Evolutionary conservation across 2,888 invertebrate species (phyloP).

Genomic region (Hydropsyche betteni): DNA sequence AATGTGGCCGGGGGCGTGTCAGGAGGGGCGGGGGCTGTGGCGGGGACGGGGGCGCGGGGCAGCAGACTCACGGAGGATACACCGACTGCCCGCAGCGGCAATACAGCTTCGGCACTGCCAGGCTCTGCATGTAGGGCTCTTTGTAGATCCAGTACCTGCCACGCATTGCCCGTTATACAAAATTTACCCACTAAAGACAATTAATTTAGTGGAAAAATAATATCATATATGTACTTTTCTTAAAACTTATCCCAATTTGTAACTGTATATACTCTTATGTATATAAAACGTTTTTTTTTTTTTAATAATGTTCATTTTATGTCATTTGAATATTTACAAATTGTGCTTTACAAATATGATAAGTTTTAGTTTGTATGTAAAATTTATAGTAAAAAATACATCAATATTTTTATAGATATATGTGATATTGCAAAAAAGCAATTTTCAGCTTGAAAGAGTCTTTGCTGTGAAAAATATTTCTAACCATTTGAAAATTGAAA

Average conservation of each 20-base stretch:
- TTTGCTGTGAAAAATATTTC: too few species aligned
- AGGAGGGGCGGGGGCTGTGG: slow-evolving; percentile 57
- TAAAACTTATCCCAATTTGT: slow-evolving; percentile 25
- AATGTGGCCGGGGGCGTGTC: slow-evolving; percentile 66
- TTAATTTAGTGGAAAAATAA: neutral
- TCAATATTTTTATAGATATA: too few species aligned
- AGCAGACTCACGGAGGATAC: slow-evolving; percentile 57
- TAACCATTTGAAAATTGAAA: too few species aligned
- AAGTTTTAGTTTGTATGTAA: slow-evolving; percentile 4
- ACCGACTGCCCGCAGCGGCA: slow-evolving; percentile 63
- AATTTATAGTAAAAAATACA: too few species aligned
- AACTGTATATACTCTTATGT: neutral
- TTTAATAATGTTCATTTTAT: neutral
- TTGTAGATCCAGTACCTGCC: slow-evolving; percentile 83
- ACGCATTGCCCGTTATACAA: slow-evolving; percentile 54
- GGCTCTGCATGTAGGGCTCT: slow-evolving; percentile 82
- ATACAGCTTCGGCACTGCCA: slow-evolving; percentile 66
- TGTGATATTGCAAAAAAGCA: too few species aligned
- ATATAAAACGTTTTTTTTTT: neutral
- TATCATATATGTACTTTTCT: neutral
- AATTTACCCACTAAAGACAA: slow-evolving; percentile 16
- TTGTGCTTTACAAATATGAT: slow-evolving; percentile 6
- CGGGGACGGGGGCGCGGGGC: slow-evolving; percentile 55
- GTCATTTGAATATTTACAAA: neutral
- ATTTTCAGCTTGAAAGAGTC: too few species aligned